phyloP scores from a whole-genome alignment of 2,888 invertebrate genomes.

The Brachylomia viminalis region DNA sequence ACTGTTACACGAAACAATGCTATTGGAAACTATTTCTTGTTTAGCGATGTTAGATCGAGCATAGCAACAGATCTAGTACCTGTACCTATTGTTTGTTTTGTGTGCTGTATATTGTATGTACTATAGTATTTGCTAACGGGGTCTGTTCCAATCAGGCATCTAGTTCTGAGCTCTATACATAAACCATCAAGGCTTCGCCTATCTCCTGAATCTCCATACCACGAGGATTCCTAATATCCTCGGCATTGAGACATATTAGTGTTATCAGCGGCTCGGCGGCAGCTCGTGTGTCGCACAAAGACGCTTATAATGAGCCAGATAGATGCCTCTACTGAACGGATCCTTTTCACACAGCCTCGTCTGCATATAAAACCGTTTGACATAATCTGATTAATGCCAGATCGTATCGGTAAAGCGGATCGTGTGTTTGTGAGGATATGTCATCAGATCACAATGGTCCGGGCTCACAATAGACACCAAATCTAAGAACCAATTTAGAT shows the following conservation, averaged over 20 bases:
- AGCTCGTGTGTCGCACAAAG: conserved; percentile 53
- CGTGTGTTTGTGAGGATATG: conserved; percentile 5
- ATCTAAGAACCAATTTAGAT: conserved; percentile 28
- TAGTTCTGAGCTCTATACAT: neutral
- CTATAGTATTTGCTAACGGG: neutral
- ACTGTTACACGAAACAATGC: neutral
- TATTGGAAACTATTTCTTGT: conserved; percentile 5
- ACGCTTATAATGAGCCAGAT: conserved; percentile 50
- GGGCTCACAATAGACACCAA: neutral
- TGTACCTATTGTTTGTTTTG: neutral
- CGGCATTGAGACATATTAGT: conserved; percentile 41
- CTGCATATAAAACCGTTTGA: conserved; percentile 45
- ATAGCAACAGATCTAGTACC: neutral
- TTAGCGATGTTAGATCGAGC: neutral
- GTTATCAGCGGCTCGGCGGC: conserved; percentile 42
- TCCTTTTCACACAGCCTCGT: conserved; percentile 40
- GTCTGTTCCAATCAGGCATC: neutral
- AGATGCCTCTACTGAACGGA: conserved; percentile 36
- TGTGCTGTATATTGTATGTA: too few species aligned
- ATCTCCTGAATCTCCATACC: conserved; percentile 13
- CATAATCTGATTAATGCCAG: conserved; percentile 50
- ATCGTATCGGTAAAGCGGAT: conserved; percentile 34
- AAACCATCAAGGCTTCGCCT: neutral
- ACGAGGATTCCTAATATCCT: conserved; percentile 35
- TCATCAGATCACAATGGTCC: conserved; percentile 12